Evolutionary conservation across 2,113 vertebrate species (phyloP).

Genomic region (Alligator mississippiensis): DNA sequence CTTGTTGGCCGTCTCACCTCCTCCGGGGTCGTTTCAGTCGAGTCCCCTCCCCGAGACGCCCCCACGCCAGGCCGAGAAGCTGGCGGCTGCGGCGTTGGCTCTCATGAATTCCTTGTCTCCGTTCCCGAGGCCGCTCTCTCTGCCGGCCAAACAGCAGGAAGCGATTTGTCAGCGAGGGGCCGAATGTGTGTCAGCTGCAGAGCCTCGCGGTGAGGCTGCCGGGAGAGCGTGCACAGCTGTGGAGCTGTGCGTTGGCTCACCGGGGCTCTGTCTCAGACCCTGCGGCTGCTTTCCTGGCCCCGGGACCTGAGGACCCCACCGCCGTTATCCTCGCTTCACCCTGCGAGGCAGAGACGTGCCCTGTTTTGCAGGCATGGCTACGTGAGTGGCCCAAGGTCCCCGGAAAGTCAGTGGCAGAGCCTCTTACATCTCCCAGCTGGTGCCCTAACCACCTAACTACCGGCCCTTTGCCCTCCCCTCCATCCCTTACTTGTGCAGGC

Average conservation of each 20-base stretch:
- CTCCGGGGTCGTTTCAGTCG: not conserved
- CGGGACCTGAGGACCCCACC: not conserved
- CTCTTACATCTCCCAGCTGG: not conserved
- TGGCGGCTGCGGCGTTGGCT: not conserved
- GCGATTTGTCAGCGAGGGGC: not conserved
- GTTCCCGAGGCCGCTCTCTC: not conserved
- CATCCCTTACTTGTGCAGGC: not conserved
- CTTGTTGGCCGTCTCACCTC: not conserved
- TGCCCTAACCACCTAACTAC: not conserved
- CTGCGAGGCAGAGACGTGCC: not conserved
- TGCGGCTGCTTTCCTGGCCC: not conserved
- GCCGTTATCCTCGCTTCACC: not conserved
- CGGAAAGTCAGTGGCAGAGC: not conserved
- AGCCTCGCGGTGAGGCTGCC: rapidly evolving
- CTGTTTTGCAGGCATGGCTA: rapidly evolving
- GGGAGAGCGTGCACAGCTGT: not conserved
- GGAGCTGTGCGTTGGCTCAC: not conserved
- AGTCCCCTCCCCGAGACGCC: not conserved
- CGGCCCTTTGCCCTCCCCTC: too few relatives aligned
- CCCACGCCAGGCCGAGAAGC: too few relatives aligned
- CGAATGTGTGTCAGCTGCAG: rapidly evolving
- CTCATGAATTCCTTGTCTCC: not conserved
- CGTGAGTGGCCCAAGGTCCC: rapidly evolving
- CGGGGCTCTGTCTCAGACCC: too few relatives aligned
- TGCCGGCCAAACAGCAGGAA: not conserved